phyloP scores from a whole-genome alignment of 2,797 vertebrate genomes.

The Jordanella pulchra region DNA sequence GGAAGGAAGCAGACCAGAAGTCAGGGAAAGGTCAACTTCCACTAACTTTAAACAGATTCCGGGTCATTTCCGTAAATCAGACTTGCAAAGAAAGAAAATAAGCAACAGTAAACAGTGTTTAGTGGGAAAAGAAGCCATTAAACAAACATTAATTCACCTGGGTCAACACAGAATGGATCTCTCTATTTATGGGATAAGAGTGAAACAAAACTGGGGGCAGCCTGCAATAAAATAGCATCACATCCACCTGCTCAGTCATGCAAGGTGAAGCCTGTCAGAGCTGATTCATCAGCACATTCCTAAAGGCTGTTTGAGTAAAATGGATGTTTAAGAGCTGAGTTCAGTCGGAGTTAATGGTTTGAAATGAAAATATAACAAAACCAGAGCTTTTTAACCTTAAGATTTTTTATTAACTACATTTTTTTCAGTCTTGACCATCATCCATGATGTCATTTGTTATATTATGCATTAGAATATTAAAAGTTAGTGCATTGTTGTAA shows the following conservation, averaged over 20 bases:
- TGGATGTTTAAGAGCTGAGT: not conserved
- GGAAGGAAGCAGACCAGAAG: not conserved
- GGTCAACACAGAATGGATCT: not conserved
- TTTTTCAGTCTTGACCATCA: no score
- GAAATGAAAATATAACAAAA: not conserved
- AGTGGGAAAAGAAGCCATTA: not conserved
- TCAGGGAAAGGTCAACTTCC: not conserved
- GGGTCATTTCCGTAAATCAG: no score
- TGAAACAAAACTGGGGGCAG: not conserved
- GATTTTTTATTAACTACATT: no score
- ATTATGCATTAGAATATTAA: not conserved
- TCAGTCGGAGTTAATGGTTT: not conserved
- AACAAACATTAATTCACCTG: not conserved
- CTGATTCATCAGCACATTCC: not conserved
- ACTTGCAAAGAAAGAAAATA: no score
- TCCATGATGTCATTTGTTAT: no score
- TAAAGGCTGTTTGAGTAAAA: not conserved
- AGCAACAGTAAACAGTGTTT: not conserved
- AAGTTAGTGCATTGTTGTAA: not conserved
- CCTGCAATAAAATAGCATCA: not conserved
- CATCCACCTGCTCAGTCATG: not conserved
- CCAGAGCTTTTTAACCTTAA: no score
- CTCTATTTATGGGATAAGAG: not conserved
- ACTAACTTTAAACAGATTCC: no score
- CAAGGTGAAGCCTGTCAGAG: not conserved